Evolutionary conservation across 1,140 invertebrate genomes (phyloP).

Genomic region (Lineus longissimus): DNA sequence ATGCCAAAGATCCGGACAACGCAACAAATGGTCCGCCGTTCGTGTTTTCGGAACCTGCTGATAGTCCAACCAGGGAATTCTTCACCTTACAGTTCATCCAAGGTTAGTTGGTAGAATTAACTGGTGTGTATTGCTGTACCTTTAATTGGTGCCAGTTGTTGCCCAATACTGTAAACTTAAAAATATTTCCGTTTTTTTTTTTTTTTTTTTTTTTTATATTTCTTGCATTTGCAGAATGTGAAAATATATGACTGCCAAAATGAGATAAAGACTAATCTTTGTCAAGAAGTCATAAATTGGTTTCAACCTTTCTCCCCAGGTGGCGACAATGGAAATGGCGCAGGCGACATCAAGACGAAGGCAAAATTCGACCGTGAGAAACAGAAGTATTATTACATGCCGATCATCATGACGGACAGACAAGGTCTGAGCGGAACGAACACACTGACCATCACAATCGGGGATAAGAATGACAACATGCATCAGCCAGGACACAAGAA

Average conservation of each 20-base stretch:
- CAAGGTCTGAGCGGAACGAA: slow-evolving; percentile 80
- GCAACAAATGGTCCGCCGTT: slow-evolving; percentile 82
- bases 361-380: slow-evolving; percentile 91
- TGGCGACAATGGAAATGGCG: slow-evolving; percentile 26
- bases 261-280: no score
- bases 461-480: slow-evolving; percentile 95
- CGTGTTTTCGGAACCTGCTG: slow-evolving; percentile 70
- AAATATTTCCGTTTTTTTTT: no score
- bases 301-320: slow-evolving; percentile 18
- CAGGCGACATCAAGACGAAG: slow-evolving; percentile 61
- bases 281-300: no score
- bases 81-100: slow-evolving; percentile 20
- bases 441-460: slow-evolving; percentile 90
- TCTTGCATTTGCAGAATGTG: no score
- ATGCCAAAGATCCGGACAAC: slow-evolving; percentile 73
- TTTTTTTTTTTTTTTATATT: no score
- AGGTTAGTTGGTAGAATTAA: background rate
- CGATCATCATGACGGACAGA: slow-evolving; percentile 50
- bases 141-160: no score
- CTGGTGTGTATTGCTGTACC: no score
- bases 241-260: no score
- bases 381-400: slow-evolving; percentile 58
- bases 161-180: no score
- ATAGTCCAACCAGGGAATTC: slow-evolving; percentile 14
- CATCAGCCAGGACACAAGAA: slow-evolving; percentile 95